Evolutionary conservation across 2,113 vertebrate species (phyloP).

Genomic region (Pygoscelis adeliae): DNA sequence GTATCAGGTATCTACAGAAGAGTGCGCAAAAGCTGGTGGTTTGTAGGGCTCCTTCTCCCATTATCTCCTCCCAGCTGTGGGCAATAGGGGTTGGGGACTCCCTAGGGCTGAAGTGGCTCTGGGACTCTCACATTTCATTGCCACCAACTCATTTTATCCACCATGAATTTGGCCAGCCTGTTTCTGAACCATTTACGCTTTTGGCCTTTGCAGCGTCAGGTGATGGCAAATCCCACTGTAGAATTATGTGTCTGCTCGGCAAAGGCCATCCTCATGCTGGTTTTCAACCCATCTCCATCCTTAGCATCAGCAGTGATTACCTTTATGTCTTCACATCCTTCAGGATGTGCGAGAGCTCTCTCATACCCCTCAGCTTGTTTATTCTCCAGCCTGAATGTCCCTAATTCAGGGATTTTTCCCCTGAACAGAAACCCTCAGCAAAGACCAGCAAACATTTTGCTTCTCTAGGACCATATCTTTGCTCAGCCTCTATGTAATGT

Average conservation of each 20-base stretch:
- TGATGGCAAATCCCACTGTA: neutral
- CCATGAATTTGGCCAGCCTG: neutral
- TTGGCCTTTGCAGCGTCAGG: neutral
- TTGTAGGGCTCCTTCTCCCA: neutral
- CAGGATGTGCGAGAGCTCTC: rapidly evolving
- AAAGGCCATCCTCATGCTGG: neutral
- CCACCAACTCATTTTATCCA: neutral
- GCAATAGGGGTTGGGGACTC: rapidly evolving
- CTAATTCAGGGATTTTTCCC: neutral
- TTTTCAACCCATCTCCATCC: neutral
- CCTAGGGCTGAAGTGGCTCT: neutral
- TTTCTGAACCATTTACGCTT: neutral
- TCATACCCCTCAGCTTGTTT: neutral
- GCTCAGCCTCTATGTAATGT: neutral
- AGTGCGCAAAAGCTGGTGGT: neutral
- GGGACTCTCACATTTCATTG: neutral
- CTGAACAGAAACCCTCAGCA: neutral
- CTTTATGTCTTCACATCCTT: neutral
- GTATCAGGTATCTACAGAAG: neutral
- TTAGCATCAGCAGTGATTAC: neutral
- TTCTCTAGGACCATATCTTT: neutral
- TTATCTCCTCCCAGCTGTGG: neutral
- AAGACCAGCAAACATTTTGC: neutral
- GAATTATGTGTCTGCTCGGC: neutral
- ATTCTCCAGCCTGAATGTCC: neutral